These are phyloP conservation scores for Torymus tubicola DNA, from an alignment of 2,888 invertebrate species.

Conservation along the genomic window DNA sequence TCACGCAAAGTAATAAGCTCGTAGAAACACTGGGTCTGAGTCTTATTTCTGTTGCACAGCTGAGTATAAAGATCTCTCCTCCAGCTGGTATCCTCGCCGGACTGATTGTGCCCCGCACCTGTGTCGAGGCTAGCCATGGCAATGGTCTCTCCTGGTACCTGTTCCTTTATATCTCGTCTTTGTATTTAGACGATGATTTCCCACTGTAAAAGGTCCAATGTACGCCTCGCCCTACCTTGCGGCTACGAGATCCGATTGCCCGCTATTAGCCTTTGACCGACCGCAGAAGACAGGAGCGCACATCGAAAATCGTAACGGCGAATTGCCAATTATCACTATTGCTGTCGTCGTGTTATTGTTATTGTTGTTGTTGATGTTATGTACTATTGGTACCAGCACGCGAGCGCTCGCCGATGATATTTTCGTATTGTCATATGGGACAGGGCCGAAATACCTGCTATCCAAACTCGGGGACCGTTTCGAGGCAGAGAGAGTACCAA, in stretches of 20 bases:
- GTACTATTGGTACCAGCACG: background rate
- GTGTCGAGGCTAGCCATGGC: slow-evolving; percentile 68
- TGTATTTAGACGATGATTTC: too few species aligned
- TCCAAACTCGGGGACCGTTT: background rate
- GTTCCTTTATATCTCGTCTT: too few species aligned
- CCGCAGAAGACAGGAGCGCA: background rate
- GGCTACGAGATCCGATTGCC: too few species aligned
- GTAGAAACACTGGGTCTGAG: slow-evolving; percentile 85
- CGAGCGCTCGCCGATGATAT: slow-evolving; percentile 10
- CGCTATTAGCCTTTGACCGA: too few species aligned
- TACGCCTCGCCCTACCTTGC: too few species aligned
- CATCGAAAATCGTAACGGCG: slow-evolving; percentile 19
- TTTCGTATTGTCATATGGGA: slow-evolving; percentile 9
- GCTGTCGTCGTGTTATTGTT: too few species aligned
- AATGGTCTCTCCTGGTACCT: too few species aligned
- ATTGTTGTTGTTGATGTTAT: too few species aligned
- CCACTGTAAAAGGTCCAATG: too few species aligned
- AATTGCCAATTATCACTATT: slow-evolving; percentile 13
- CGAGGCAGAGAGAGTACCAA: background rate
- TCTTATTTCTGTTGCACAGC: slow-evolving; percentile 85
- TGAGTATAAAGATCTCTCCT: slow-evolving; percentile 84
- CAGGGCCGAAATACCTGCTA: background rate
- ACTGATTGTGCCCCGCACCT: slow-evolving; percentile 61
- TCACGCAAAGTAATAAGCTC: slow-evolving; percentile 90
- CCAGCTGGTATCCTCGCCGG: slow-evolving; percentile 79